Conservation (phyloP, 2,888 invertebrate species). For the Hartigia nigra region DNA sequence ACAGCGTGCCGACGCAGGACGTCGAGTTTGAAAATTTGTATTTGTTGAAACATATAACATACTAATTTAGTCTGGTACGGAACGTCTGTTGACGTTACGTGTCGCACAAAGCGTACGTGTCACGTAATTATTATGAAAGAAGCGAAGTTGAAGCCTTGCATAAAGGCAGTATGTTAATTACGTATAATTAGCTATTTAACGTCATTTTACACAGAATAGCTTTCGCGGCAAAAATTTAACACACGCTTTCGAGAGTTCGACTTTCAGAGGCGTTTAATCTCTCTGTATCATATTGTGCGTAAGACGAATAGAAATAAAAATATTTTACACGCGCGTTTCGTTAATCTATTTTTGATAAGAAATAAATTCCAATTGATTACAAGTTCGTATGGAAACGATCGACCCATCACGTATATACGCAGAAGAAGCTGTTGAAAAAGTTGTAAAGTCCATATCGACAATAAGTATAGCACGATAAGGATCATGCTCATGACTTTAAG, state of each 20-base stretch:
- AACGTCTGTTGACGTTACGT: not conserved
- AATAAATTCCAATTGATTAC: not conserved
- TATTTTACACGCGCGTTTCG: not conserved
- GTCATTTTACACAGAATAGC: constrained; percentile 23
- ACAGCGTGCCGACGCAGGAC: not conserved
- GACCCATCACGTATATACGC: not conserved
- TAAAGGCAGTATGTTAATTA: constrained; percentile 34
- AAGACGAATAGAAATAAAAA: not conserved
- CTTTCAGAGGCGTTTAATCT: not conserved
- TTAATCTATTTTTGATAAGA: not conserved
- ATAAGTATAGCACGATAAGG: not conserved
- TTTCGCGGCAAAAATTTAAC: constrained; percentile 33
- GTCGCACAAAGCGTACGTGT: not conserved
- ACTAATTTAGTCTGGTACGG: not conserved
- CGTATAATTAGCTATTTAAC: constrained; percentile 36
- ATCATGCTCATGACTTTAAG: not conserved
- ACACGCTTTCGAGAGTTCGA: not conserved
- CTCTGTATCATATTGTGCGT: not conserved
- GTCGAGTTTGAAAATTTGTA: not conserved
- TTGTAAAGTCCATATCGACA: not conserved
- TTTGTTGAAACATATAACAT: not conserved
- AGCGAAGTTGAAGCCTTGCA: not conserved
- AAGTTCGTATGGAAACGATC: not conserved
- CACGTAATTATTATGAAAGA: not conserved
- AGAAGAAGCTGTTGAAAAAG: not conserved